These are phyloP conservation scores for Lepisosteus osseus DNA, from an alignment of 2,113 vertebrate species.

Conservation along the genomic window DNA sequence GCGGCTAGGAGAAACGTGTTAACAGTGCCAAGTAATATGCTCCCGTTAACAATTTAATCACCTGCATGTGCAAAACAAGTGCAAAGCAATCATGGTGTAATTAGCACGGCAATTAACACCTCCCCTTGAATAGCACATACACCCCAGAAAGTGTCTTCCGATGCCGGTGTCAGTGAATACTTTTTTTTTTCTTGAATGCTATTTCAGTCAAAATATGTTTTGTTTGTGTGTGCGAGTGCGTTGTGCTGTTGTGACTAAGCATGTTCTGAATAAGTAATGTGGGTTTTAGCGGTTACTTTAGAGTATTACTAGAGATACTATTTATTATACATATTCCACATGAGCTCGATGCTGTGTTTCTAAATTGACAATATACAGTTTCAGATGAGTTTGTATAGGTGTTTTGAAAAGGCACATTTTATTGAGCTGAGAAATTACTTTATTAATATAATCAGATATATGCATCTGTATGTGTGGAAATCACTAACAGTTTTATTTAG, in stretches of 20 bases:
- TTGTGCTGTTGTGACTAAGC: too few relatives aligned
- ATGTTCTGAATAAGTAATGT: too few relatives aligned
- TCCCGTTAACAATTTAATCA: constrained; percentile 99
- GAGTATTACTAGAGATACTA: too few relatives aligned
- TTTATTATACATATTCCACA: too few relatives aligned
- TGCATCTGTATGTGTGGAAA: neutral
- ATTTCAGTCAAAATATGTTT: constrained; percentile 15
- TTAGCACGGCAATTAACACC: constrained; percentile 99
- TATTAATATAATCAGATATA: neutral
- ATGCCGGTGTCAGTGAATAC: constrained; percentile 79
- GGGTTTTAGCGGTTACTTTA: too few relatives aligned
- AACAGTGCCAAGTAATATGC: constrained; percentile 98
- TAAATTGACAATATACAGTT: too few relatives aligned
- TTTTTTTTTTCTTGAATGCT: constrained; percentile 36
- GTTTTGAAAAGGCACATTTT: too few relatives aligned
- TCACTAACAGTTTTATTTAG: neutral
- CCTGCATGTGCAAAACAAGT: constrained; percentile 99
- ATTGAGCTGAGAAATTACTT: neutral
- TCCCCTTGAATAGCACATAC: constrained; percentile 79
- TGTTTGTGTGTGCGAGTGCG: neutral
- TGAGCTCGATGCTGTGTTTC: too few relatives aligned
- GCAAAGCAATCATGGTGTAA: constrained; percentile 99
- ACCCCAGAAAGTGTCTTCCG: constrained; percentile 77
- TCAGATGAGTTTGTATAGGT: too few relatives aligned
- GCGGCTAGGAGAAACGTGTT: constrained; percentile 77